These are phyloP conservation scores for Ormia ochracea DNA, from an alignment of 2,888 invertebrate genomes.

Conservation along the genomic window DNA sequence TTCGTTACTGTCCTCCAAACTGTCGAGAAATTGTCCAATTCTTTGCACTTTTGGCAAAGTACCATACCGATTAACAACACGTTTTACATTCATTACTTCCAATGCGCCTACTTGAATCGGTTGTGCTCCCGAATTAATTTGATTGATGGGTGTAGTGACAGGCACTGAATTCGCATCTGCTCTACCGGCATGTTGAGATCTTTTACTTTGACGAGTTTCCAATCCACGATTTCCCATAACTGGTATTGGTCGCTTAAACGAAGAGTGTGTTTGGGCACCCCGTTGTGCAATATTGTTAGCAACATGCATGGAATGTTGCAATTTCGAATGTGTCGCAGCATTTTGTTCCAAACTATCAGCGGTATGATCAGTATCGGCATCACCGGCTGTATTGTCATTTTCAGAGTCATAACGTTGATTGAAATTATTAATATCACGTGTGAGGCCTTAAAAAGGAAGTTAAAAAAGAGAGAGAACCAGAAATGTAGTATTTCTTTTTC, in stretches of 20 bases:
- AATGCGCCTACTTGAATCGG: constrained; percentile 92
- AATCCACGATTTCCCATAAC: constrained; percentile 81
- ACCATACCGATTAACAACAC: constrained; percentile 96
- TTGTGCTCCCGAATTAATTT: constrained; percentile 64
- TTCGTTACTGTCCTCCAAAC: constrained; percentile 84
- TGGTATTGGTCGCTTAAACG: constrained; percentile 80
- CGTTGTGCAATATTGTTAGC: constrained; percentile 70
- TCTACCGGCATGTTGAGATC: constrained; percentile 70
- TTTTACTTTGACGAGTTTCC: constrained; percentile 82
- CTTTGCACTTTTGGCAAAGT: constrained; percentile 97
- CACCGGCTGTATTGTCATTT: constrained; percentile 79
- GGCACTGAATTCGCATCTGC: constrained; percentile 47
- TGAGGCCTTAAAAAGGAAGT: constrained; percentile 69
- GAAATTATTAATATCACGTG: constrained; percentile 75
- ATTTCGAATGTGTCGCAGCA: constrained; percentile 71
- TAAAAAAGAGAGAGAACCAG: not conserved
- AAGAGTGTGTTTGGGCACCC: constrained; percentile 76
- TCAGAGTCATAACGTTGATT: constrained; percentile 77
- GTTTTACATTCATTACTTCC: constrained; percentile 96
- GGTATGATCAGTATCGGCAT: constrained; percentile 87
- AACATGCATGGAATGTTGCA: constrained; percentile 77
- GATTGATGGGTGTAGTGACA: constrained; percentile 57
- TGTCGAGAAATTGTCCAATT: constrained; percentile 97
- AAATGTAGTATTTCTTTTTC: not conserved
- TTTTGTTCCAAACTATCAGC: constrained; percentile 77